Evolutionary conservation across 2,797 vertebrate genomes (phyloP), one percentile per base, ranked within the genome.

Genomic region (Rhyacichthys aspro): DNA sequence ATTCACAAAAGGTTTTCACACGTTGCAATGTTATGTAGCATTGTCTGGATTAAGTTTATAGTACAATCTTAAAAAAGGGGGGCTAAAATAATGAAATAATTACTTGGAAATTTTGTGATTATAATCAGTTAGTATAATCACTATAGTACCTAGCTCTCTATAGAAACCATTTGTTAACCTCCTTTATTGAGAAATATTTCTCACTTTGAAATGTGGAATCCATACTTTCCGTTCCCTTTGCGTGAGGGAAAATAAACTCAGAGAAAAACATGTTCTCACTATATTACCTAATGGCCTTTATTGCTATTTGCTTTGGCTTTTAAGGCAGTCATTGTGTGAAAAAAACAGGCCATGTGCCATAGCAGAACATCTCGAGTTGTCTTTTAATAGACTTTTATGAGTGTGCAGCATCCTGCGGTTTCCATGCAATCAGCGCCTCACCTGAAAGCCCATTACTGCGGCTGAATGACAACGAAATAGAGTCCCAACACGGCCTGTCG

Each of bases 231-330:
- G 23, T 6, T 28, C 12, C 49, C 33, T 16, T 54, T 9, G 18
- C 28, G 14, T 6, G 28, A 11, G 34, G 52, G 18, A n/a, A 11
- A 43, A 32, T 38, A 41, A 33, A 1, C 18, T 9, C 5, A 4
- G 18, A 57, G 17, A 2, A 54, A 19, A 52, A 37, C 2, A 12
- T 8, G 2, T n/a, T n/a, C 18, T 1, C 11, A 5, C 14, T 18
- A 42, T 9, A 16, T 7, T 28, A 19, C 42, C 50, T 54, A 12
- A 8, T 50, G 14, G 2, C 11, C 8, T 75, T 76, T 70, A 79
- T 60, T 69, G 63, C 59, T 68, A 47, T 81, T 81, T 78, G 50
- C 58, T 62, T 59, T 70, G 65, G 55, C 72, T 68, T 78, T 70
- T 16, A 42, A 67, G 41, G 32, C 58, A 7, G 43, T 3, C 7